Conservation (phyloP, 2,113 vertebrate genomes). For the Poecile atricapillus region DNA sequence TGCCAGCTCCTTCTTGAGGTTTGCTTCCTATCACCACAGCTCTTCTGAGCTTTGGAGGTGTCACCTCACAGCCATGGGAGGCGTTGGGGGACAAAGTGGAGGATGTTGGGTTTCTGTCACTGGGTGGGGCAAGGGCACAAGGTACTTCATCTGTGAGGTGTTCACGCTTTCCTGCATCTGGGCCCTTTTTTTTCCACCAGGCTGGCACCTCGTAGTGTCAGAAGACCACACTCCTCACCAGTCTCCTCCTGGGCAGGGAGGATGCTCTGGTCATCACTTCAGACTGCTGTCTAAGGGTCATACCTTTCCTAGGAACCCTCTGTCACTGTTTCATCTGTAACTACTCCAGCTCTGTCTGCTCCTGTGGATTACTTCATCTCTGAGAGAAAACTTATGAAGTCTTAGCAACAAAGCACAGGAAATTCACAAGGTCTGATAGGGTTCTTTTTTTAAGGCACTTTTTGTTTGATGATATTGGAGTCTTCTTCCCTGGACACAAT, state of each 20-base stretch:
- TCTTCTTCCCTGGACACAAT: neutral
- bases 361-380: neutral
- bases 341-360: neutral
- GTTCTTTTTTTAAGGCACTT: neutral
- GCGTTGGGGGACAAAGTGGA: accelerated
- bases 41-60: neutral
- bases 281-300: neutral
- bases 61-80: neutral
- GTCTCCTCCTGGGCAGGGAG: neutral
- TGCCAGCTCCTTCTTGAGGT: neutral
- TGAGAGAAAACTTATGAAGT: neutral
- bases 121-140: neutral
- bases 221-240: neutral
- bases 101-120: neutral
- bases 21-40: neutral
- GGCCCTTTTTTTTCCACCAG: neutral
- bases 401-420: neutral
- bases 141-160: neutral
- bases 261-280: neutral
- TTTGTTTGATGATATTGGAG: neutral
- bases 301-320: no score
- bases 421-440: neutral
- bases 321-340: neutral
- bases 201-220: neutral
- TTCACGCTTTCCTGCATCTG: neutral